Conservation (phyloP, 2,113 vertebrate species). For the Isurus oxyrinchus region DNA sequence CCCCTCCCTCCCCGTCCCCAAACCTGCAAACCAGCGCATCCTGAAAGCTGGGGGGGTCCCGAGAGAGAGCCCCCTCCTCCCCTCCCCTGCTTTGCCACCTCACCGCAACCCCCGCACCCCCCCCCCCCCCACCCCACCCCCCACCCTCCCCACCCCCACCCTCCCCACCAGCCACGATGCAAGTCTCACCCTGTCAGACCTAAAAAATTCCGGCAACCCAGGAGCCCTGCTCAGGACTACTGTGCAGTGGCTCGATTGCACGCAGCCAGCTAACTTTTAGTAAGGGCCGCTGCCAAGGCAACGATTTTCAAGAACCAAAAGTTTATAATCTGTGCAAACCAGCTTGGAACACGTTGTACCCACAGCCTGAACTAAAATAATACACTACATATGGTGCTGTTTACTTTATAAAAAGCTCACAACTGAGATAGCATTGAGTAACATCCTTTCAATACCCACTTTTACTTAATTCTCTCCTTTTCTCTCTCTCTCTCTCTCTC, state of each 20-base stretch:
- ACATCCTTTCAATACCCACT: background rate
- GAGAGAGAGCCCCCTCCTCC: background rate
- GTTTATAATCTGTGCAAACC: slow-evolving; percentile 34
- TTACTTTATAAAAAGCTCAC: slow-evolving; percentile 11
- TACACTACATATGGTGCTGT: slow-evolving; percentile 26
- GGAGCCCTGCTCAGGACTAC: background rate
- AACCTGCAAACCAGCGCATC: background rate
- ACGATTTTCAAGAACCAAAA: slow-evolving; percentile 5
- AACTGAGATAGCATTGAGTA: slow-evolving; percentile 17
- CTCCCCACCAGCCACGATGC: slow-evolving; percentile 32
- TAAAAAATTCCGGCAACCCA: background rate
- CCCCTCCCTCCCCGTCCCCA: too few relatives aligned
- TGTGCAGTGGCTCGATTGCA: background rate
- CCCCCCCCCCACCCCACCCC: slow-evolving; percentile 16
- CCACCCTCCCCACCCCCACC: background rate
- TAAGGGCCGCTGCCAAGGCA: slow-evolving; percentile 7
- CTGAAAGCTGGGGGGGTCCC: background rate
- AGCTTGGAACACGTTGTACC: slow-evolving; percentile 19
- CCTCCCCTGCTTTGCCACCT: background rate
- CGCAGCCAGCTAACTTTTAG: background rate
- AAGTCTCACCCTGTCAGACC: background rate
- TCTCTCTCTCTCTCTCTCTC: background rate
- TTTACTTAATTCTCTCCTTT: background rate
- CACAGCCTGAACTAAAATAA: slow-evolving; percentile 32
- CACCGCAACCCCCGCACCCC: background rate